Evolutionary conservation across 2,113 vertebrate genomes (phyloP), one percentile per base, ranked within the genome.

Genomic region (Cochlearius cochlearius): DNA sequence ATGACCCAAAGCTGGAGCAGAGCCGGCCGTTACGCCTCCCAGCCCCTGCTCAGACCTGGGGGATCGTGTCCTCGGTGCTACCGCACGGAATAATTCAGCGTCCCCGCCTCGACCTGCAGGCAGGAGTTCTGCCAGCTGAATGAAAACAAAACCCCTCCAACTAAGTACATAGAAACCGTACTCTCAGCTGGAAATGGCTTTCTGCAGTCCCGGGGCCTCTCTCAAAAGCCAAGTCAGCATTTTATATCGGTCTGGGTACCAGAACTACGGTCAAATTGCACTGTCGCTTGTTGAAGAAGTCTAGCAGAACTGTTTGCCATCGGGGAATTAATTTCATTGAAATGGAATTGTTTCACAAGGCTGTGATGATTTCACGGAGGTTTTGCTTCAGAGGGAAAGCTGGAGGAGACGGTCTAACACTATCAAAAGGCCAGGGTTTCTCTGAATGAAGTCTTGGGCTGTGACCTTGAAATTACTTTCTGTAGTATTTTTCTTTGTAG

Each of bases 211-310:
- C 0, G 19, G 67, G 88, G 90, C 85, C 95, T 93, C 93, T 93
- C 86, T 86, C 74, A 66, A 83, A 83, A 90, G 88, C 75, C 90
- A 85, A 91, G 62, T 96, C 95, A 93, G 92, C 96, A 76, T 86
- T 93, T 96, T 94, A 25, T 27, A 49, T 34, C 2, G 0, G 15
- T 75, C 74, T 93, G 82, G 78, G 78, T 90, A 94, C 81, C 75
- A 95, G 71, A 95, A 62, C n/a, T 62, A 66, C 1, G 19, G 71
- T 83, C 78, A 86, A 74, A 94, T 88, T 88, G 88, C 55, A 53
- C 49, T 88, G 86, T 59, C 10, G 11, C 41, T 96, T 36, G 30
- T 47, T 77, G 63, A 66, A 86, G 78, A 60, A 1, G 0, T 55
- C 71, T 69, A 88, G 64, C 38, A 88, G 78, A 86, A 50, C 32